These are phyloP conservation scores for Nomada flava DNA, from an alignment of 2,888 invertebrate species.

Conservation along the genomic window DNA sequence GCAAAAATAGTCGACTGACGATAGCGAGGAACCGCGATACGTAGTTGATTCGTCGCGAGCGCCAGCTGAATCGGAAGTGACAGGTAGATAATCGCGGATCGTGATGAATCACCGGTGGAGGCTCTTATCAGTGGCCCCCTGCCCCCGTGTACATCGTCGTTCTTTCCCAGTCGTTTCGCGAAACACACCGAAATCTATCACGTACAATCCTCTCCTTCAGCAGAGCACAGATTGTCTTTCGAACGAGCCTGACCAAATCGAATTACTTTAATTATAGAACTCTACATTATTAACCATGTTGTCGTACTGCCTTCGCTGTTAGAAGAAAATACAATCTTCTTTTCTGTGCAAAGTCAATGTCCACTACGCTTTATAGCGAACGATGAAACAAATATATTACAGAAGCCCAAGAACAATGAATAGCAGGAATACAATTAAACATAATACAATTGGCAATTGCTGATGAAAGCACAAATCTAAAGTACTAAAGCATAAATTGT, in stretches of 20 bases:
- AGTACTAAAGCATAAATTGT: too few species aligned
- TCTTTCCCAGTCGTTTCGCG: conserved; percentile 54
- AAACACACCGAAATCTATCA: conserved; percentile 64
- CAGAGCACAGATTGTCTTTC: conserved; percentile 14
- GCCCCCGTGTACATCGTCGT: conserved; percentile 40
- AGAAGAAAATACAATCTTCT: neutral
- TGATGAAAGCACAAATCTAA: too few species aligned
- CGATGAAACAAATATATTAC: too few species aligned
- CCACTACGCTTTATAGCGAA: too few species aligned
- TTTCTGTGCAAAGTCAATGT: neutral
- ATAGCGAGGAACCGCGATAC: conserved; percentile 36
- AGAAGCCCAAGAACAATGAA: too few species aligned
- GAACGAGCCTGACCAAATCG: conserved; percentile 61
- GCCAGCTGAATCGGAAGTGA: conserved; percentile 62
- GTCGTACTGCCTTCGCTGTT: neutral
- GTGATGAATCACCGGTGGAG: conserved; percentile 60
- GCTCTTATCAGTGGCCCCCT: conserved; percentile 58
- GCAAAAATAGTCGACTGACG: conserved; percentile 43
- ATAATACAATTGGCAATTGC: too few species aligned
- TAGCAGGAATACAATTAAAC: too few species aligned
- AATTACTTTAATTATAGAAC: conserved; percentile 72
- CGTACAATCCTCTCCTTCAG: conserved; percentile 47
- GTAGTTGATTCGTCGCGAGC: conserved; percentile 62
- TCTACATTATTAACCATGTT: neutral
- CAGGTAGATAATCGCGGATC: conserved; percentile 66